Conservation (phyloP, 2,113 vertebrate genomes). For the Macaca mulatta region DNA sequence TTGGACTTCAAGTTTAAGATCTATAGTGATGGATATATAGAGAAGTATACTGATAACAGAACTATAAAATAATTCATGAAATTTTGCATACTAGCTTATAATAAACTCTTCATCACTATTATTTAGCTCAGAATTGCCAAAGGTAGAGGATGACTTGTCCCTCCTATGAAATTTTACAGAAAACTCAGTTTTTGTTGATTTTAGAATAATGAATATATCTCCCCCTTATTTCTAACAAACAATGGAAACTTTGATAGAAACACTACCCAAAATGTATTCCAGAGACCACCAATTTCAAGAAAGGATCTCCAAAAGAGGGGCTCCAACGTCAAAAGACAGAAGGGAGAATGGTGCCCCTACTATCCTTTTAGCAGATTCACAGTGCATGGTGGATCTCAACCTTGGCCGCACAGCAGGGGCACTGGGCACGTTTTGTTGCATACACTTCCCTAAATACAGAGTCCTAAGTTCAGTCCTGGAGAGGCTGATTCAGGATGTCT, state of each 20-base stretch:
- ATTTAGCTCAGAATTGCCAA: not conserved
- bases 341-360: fast-evolving
- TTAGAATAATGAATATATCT: not conserved
- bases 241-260: not conserved
- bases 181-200: not conserved
- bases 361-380: not conserved
- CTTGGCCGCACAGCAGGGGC: fast-evolving
- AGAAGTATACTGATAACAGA: not conserved
- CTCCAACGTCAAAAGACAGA: not conserved
- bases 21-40: not conserved
- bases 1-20: constrained; percentile 9
- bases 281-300: not conserved
- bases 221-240: not conserved
- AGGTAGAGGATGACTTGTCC: not conserved
- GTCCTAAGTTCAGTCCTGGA: not conserved
- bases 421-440: fast-evolving
- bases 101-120: not conserved
- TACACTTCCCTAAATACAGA: not conserved
- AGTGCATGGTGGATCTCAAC: fast-evolving
- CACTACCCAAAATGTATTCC: not conserved
- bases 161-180: not conserved
- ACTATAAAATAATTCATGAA: not conserved
- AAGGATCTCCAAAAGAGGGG: not conserved
- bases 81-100: not conserved
- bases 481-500: not conserved